A percentile compares a stretch with the other conserved stretches of the same genome.
These are phyloP conservation scores for Gymnodraco acuticeps DNA, from an alignment of 2,797 vertebrate species.

Conservation along the genomic window DNA sequence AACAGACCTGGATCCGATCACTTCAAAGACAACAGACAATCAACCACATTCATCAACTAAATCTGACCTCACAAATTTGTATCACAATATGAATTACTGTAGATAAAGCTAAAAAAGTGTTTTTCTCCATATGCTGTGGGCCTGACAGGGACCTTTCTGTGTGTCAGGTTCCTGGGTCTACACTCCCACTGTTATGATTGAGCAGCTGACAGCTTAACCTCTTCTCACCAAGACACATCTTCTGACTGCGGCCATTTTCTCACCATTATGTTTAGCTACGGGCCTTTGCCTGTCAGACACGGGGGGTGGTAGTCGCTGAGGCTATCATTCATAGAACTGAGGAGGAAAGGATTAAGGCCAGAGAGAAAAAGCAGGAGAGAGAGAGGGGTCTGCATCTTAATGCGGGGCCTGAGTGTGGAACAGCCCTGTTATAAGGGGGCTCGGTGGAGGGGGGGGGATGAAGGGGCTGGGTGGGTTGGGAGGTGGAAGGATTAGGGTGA, in stretches of 20 bases:
- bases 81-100: background rate
- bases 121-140: conserved; percentile 4
- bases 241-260: conserved; percentile 68
- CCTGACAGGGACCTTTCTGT: conserved; percentile 29
- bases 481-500: conserved; percentile 22
- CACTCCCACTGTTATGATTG: conserved; percentile 11
- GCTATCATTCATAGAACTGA: conserved; percentile 75
- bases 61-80: background rate
- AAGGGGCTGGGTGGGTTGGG: conserved; percentile 25
- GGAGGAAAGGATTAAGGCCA: conserved; percentile 76
- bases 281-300: conserved; percentile 49
- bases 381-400: conserved; percentile 78
- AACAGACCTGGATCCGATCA: background rate
- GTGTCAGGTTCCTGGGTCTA: conserved; percentile 27
- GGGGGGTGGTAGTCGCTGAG: conserved; percentile 44
- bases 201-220: conserved; percentile 63
- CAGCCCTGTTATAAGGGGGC: conserved; percentile 68
- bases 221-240: conserved; percentile 43
- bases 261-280: conserved; percentile 60
- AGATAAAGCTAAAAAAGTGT: background rate
- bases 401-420: conserved; percentile 65
- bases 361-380: conserved; percentile 67
- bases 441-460: conserved; percentile 32
- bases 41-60: background rate
- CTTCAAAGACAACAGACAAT: background rate